Evolutionary conservation across 1,140 invertebrate species (phyloP).

Genomic region (Drosophila sulfurigaster): DNA sequence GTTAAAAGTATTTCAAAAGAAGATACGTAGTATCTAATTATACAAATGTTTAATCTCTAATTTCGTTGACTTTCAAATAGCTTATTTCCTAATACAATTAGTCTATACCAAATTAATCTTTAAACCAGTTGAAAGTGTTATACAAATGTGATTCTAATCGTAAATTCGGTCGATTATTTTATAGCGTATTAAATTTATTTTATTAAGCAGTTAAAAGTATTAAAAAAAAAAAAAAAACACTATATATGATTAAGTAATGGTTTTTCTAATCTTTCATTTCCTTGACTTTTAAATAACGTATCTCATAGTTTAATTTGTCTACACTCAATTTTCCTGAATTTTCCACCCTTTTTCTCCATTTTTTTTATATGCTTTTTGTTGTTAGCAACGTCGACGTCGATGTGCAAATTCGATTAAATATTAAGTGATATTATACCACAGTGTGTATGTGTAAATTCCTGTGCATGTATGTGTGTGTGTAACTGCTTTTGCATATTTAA

Average conservation of each 20-base stretch:
- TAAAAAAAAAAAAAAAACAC: too few species aligned
- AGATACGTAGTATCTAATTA: too few species aligned
- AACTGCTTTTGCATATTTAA: conserved; percentile 80
- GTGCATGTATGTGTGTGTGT: conserved; percentile 7
- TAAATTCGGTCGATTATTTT: too few species aligned
- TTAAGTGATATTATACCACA: conserved; percentile 70
- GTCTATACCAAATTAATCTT: neutral
- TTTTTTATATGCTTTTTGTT: conserved; percentile 25
- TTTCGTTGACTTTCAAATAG: too few species aligned
- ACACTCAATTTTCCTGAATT: conserved; percentile 3
- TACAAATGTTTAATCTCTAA: too few species aligned
- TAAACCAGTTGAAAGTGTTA: too few species aligned
- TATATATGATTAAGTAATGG: too few species aligned
- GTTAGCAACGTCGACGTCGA: conserved; percentile 42
- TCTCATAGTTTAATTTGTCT: neutral
- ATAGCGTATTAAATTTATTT: too few species aligned
- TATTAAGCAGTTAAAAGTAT: too few species aligned
- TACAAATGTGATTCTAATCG: too few species aligned
- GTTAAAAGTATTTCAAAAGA: too few species aligned
- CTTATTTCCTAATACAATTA: conserved; percentile 1
- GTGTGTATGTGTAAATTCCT: conserved; percentile 1
- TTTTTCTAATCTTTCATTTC: too few species aligned
- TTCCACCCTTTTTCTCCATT: conserved; percentile 1
- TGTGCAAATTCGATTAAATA: conserved; percentile 77
- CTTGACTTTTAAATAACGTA: neutral